Evolutionary conservation across 2,888 invertebrate genomes (phyloP), one percentile per base, ranked within the genome.

Genomic region (Caenorhabditis zanzibari): DNA sequence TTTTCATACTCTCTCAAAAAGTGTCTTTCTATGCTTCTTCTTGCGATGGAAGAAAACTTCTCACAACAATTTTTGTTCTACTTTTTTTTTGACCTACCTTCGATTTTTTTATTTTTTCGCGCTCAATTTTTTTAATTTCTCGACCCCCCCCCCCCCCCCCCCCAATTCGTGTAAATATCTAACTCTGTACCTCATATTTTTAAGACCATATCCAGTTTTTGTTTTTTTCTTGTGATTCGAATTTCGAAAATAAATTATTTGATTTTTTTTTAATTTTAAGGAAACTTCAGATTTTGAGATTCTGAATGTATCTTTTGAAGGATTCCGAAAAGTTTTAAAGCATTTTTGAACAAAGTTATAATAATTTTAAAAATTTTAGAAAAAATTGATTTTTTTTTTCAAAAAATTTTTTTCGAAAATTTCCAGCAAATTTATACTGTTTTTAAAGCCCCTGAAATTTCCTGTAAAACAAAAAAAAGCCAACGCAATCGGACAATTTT

Each of bases 41-140:
- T 80, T 80, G 81, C 81, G 64, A 56, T 52, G 19, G 79, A 81
- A 81, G 81, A 81, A 59, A 74, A 81, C 61, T 81, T 81, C 74
- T 74, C 74, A 41, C 59, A 59, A 44, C n/a, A n/a, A n/a, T n/a
- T n/a, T n/a, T n/a, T n/a, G n/a, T n/a, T n/a, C n/a, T n/a, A n/a
- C n/a, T n/a, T n/a, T 14, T 52, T 52, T 66, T 68, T 49, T 24
- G 2, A 24, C 12, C 28, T 73, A n/a, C n/a, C n/a, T n/a, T n/a
- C n/a, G n/a, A 47, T 49, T 16, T 16, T 12, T 61, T 61, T 35
- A 47, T 47, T 47, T 47, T 47, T 47, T 47, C 12, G 6, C 5
- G 38, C 38, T 38, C 38, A 38, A 38, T 6, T 12, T 38, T 38
- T 38, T 38, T 10, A 38, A 6, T 32, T 32, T 32, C 32, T 47